phyloP scores from a whole-genome alignment of 37 sponge, comb jelly and placozoan species.

The Hexactinellida sp. region DNA sequence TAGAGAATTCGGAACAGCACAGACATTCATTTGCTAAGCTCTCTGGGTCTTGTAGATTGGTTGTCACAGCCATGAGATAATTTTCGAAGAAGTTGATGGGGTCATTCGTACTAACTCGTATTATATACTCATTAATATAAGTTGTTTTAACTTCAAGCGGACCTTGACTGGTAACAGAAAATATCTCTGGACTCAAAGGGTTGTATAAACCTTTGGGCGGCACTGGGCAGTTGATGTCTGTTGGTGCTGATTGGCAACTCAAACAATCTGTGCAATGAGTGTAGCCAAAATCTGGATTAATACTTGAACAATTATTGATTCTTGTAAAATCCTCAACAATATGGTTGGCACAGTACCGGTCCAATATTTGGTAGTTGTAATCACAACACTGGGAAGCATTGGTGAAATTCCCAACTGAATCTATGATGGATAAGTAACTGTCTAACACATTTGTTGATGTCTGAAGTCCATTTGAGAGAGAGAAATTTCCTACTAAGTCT shows the following conservation, averaged over 20 bases:
- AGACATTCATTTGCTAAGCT: background rate
- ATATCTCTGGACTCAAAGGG: background rate
- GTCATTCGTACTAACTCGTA: background rate
- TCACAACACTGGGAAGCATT: constrained; percentile 31
- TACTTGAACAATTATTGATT: background rate
- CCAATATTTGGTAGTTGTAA: constrained; percentile 48
- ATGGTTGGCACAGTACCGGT: constrained; percentile 43
- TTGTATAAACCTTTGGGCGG: background rate
- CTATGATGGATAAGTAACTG: background rate
- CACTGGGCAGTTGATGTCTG: background rate
- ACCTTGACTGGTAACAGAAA: background rate
- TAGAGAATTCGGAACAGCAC: background rate
- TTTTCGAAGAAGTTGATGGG: background rate
- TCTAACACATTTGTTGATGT: background rate
- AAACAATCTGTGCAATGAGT: constrained; percentile 20
- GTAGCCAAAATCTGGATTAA: constrained; percentile 24
- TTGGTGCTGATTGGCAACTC: background rate
- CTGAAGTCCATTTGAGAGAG: background rate
- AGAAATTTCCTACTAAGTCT: background rate
- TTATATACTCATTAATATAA: constrained; percentile 43
- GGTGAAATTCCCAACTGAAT: background rate
- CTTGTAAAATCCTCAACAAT: background rate
- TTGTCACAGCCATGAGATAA: background rate
- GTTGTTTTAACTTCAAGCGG: constrained; percentile 23
- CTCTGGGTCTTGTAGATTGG: background rate